Evolutionary conservation across 2,888 invertebrate genomes (phyloP), one percentile per base, ranked within the genome.

Genomic region (Cantharis nigra): DNA sequence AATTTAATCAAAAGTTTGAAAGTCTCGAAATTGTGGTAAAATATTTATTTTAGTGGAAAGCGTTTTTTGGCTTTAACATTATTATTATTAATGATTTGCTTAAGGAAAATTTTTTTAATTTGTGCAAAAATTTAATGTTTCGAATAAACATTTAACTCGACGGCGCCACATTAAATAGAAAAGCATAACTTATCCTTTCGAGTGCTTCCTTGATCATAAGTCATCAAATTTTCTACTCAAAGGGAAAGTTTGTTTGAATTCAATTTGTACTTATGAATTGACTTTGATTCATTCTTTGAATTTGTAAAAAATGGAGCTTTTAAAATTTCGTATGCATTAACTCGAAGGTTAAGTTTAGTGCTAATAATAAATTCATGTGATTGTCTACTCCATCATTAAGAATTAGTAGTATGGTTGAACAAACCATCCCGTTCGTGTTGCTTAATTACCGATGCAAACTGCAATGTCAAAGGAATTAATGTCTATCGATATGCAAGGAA

Each of bases 401-500:
- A 67, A 67, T 67, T 67, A 67, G 65, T 67, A 23, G 16, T 18
- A 26, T 67, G 65, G 65, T 23, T 23, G 65, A 67, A 67, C 65
- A 67, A 67, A 67, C 65, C 26, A 67, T 67, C 65, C 26, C 65
- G 18, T 67, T 67, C 20, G 65, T 67, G 65, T 67, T 67, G 65
- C 26, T 67, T 67, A 67, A 67, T 67, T 67, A 67, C 65, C 65
- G 13, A 67, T 67, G 26, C 20, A 67, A 67, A 67, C 23, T 23
- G 65, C 18, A 67, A 67, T 18, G 65, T 67, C 74, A 49, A 74
- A 71, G 69, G 74, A 71, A 74, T 77, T 77, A 77, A 77, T 71
- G 74, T 49, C 18, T 26, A 65, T 74, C 77, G 77, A 77, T 77
- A 77, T 69, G 74, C 71, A 74, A 77, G 77, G 77, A 77, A 77